These are phyloP conservation scores for Heliornis fulica DNA, from an alignment of 2,113 vertebrate species.

Conservation along the genomic window DNA sequence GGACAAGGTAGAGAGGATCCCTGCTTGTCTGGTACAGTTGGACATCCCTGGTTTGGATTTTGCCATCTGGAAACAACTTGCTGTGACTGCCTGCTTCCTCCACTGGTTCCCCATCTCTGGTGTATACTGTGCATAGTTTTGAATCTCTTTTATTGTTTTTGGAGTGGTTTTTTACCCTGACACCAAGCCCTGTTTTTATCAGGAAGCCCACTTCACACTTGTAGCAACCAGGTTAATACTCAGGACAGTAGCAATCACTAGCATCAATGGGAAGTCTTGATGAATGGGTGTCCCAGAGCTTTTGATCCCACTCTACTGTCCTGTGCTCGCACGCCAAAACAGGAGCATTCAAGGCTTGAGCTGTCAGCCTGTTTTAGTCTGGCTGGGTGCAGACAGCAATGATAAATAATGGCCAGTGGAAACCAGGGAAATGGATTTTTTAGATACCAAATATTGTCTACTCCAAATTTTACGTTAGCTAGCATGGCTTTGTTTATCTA, in stretches of 20 bases:
- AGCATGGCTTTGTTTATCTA: neutral
- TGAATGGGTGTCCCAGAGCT: neutral
- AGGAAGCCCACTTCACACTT: neutral
- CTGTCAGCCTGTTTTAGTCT: neutral
- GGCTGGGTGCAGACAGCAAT: neutral
- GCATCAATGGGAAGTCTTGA: neutral
- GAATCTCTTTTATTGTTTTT: neutral
- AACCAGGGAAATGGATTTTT: neutral
- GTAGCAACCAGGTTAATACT: neutral
- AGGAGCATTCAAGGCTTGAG: neutral
- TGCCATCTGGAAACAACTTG: neutral
- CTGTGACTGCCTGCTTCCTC: neutral
- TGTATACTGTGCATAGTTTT: neutral
- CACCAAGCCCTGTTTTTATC: neutral
- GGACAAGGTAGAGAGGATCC: neutral
- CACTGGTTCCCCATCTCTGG: neutral
- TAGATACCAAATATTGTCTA: neutral
- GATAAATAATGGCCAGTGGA: rapidly evolving
- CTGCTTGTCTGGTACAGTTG: neutral
- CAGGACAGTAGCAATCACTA: neutral
- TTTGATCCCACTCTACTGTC: neutral
- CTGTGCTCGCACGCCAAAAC: neutral
- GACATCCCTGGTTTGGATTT: neutral
- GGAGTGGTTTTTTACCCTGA: neutral
- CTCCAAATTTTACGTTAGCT: neutral